phyloP scores from a whole-genome alignment of 2,888 invertebrate species.

The Ectemnius cavifrons region DNA sequence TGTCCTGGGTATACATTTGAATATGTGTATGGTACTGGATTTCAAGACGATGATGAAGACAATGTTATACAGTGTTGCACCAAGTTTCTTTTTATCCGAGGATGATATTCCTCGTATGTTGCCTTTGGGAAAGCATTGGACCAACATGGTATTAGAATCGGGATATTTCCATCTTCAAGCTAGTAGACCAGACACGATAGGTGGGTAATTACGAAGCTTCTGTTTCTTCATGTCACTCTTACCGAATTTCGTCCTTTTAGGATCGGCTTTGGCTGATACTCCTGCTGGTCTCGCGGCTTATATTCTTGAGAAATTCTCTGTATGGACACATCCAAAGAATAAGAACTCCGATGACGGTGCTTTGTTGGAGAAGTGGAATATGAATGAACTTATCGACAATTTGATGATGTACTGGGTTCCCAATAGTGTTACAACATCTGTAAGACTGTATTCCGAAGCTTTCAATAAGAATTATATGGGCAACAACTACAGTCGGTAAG shows the following conservation, averaged over 20 bases:
- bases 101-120: slow-evolving; percentile 79
- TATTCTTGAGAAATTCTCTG: slow-evolving; percentile 92
- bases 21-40: slow-evolving; percentile 80
- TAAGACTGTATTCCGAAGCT: slow-evolving; percentile 86
- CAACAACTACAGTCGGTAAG: too few relatives aligned
- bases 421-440: slow-evolving; percentile 86
- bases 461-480: slow-evolving; percentile 73
- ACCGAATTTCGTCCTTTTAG: slow-evolving; percentile 68
- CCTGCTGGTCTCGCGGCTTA: slow-evolving; percentile 94
- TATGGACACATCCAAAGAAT: slow-evolving; percentile 83
- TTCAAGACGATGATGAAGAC: slow-evolving; percentile 69
- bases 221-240: neutral
- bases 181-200: slow-evolving; percentile 93
- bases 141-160: slow-evolving; percentile 74
- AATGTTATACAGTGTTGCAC: slow-evolving; percentile 81
- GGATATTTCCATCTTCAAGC: slow-evolving; percentile 89
- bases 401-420: slow-evolving; percentile 91
- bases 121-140: slow-evolving; percentile 76
- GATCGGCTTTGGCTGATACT: slow-evolving; percentile 85
- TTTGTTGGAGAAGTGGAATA: slow-evolving; percentile 82
- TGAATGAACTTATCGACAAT: slow-evolving; percentile 87
- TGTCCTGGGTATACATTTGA: slow-evolving; percentile 82
- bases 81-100: slow-evolving; percentile 80
- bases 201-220: slow-evolving; percentile 74
- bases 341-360: slow-evolving; percentile 82